Percentiles rank a stretch among this genome's conserved stretches.
These are phyloP conservation scores for Platycnemis pennipes DNA, from an alignment of 2,888 invertebrate species.

Conservation along the genomic window DNA sequence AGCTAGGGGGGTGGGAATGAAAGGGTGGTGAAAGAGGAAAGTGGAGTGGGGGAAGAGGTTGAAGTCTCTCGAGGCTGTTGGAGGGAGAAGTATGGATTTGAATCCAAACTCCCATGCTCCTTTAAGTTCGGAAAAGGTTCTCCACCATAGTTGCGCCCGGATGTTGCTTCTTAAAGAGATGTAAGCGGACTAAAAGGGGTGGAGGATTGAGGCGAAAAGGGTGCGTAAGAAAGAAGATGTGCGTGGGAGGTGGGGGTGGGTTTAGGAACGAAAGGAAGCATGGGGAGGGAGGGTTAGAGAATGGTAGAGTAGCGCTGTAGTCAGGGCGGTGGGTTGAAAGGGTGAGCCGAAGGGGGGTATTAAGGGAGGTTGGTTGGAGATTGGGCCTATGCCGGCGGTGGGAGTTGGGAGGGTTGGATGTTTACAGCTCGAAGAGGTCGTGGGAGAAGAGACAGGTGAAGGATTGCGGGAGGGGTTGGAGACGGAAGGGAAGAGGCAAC, in stretches of 20 bases:
- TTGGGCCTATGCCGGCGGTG: background rate
- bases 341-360: background rate
- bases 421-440: constrained; percentile 25
- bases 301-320: background rate
- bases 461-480: background rate
- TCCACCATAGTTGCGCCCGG: background rate
- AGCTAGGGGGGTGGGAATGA: background rate
- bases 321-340: background rate
- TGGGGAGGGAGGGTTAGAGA: background rate
- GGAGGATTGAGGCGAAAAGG: background rate
- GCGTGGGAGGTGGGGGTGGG: background rate
- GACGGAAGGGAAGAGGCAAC: background rate
- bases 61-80: too few relatives aligned
- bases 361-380: background rate
- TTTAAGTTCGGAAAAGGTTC: background rate
- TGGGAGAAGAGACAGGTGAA: constrained; percentile 35
- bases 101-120: constrained; percentile 3
- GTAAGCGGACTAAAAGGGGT: background rate
- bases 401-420: background rate
- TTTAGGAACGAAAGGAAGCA: background rate
- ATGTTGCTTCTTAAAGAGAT: constrained; percentile 5
- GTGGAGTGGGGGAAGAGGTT: background rate
- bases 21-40: too few relatives aligned
- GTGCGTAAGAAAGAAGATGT: background rate
- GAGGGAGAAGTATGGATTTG: constrained; percentile 6